Percentiles rank a stretch among this genome's conserved stretches.
These are phyloP conservation scores for Aplodontia rufa DNA, from an alignment of 2,113 vertebrate species.

Conservation along the genomic window DNA sequence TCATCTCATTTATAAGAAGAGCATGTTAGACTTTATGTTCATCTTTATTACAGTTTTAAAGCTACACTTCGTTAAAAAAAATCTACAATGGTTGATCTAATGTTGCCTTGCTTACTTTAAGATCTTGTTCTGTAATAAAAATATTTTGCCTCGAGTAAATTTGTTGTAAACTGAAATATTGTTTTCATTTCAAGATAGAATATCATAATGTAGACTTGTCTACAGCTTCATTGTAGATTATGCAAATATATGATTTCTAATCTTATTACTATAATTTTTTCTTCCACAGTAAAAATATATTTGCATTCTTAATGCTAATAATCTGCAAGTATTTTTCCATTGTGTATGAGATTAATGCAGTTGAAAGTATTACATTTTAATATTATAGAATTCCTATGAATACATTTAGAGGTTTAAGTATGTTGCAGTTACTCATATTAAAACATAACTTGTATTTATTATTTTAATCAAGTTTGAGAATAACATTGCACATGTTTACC, in stretches of 20 bases:
- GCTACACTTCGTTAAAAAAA: constrained; percentile 79
- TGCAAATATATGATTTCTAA: constrained; percentile 75
- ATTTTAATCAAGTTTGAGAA: constrained; percentile 83
- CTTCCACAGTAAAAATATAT: constrained; percentile 83
- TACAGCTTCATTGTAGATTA: constrained; percentile 79
- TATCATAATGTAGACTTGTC: constrained; percentile 75
- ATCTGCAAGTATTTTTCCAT: constrained; percentile 86
- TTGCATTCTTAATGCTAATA: constrained; percentile 84
- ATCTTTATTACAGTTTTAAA: constrained; percentile 82
- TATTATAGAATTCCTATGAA: constrained; percentile 81
- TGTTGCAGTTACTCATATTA: constrained; percentile 81
- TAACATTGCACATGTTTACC: constrained; percentile 81
- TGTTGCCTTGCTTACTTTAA: constrained; percentile 86
- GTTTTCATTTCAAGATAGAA: constrained; percentile 81
- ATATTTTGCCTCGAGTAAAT: constrained; percentile 83
- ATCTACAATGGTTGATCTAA: constrained; percentile 83
- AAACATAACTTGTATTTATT: constrained; percentile 85
- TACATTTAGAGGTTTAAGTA: constrained; percentile 82
- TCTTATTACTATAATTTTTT: constrained; percentile 75
- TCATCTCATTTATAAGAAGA: constrained; percentile 95
- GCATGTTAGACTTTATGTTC: constrained; percentile 81
- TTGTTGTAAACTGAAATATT: constrained; percentile 83
- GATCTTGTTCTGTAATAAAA: constrained; percentile 87
- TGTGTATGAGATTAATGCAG: constrained; percentile 81
- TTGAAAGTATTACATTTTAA: constrained; percentile 80